Base-by-base conservation (phyloP, 2,888 invertebrate genomes). In the Protophormia terraenovae region DNA sequence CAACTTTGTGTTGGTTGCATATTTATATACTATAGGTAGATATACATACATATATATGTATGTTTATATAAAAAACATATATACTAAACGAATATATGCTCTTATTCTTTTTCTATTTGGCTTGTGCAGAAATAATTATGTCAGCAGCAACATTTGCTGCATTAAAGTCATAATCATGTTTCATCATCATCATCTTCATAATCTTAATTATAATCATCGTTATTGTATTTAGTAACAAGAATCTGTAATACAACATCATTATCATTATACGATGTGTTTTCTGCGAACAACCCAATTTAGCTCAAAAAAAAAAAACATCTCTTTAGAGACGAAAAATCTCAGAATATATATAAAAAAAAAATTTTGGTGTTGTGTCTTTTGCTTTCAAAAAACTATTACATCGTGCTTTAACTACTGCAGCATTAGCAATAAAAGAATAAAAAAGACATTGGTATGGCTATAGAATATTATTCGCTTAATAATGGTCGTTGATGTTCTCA, bases 61-160 rank as follows among this genome's bases (percentile, higher is more conserved):
- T 71, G 6, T 29, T 35, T 29, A 35, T 7, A 16, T 35, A 22
- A 22, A 5, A 32, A 24, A 5, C 16, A 7, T 67, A 24, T 24
- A 10, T 8, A 41, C 29, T 64, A 35, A 22, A 3, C n/a, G 3
- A 24, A 7, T 60, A 53, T 16, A 22, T 72, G 62, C 64, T 24
- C 79, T 80, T 73, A 47, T 60, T 66, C 66, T 73, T 58, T 35
- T 47, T 66, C 58, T 22, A n/a, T n/a, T n/a, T n/a, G n/a, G 32
- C 55, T 83, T 77, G 64, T 71, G 76, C 76, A 76, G 71, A 69
- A 79, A 75, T 47, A 84, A 88, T 87, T 90, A 89, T 89, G 89
- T 90, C 89, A 89, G 89, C 87, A 88, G 88, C 89, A 89, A 78
- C 85, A n/a, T n/a, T n/a, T 82, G 87, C 87, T 87, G 89, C 83